Evolutionary conservation across 2,888 invertebrate species (phyloP).

Genomic region (Acronicta leporina): DNA sequence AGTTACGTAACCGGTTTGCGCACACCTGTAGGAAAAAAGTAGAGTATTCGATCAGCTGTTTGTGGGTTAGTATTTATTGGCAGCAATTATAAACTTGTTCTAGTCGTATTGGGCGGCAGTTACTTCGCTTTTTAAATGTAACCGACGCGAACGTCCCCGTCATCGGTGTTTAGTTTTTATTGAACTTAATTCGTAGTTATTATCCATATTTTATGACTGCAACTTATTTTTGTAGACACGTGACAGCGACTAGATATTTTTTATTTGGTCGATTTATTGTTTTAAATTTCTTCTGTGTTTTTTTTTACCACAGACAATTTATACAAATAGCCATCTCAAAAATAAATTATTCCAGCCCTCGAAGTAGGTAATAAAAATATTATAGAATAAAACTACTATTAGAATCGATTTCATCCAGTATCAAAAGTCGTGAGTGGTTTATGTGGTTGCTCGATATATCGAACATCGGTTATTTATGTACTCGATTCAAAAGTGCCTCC

Average conservation of each 20-base stretch:
- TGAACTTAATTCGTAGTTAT: conserved; percentile 39
- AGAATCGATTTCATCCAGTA: conserved; percentile 60
- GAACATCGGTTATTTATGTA: conserved; percentile 56
- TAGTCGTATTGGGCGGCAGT: conserved; percentile 46
- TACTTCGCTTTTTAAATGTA: conserved; percentile 41
- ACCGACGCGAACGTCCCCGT: conserved; percentile 33
- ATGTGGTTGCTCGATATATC: conserved; percentile 55
- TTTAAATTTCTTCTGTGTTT: not conserved
- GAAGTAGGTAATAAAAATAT: conserved; percentile 36
- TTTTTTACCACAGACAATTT: not conserved
- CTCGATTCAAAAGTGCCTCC: conserved; percentile 35
- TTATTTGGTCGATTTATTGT: not conserved
- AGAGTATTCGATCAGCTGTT: conserved; percentile 62
- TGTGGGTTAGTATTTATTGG: conserved; percentile 55
- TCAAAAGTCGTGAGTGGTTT: conserved; percentile 54
- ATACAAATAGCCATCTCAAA: too few relatives aligned
- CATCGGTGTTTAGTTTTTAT: conserved; percentile 44
- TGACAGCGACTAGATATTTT: not conserved
- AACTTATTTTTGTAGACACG: conserved; percentile 12
- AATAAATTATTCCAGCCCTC: too few relatives aligned
- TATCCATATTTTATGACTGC: conserved; percentile 22
- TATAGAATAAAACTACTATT: conserved; percentile 47
- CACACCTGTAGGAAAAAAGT: conserved; percentile 66
- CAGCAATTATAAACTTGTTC: conserved; percentile 51
- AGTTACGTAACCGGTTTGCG: conserved; percentile 66